Base-by-base conservation (phyloP, 2,888 invertebrate species). In the Xanthorhoe spadicearia region DNA sequence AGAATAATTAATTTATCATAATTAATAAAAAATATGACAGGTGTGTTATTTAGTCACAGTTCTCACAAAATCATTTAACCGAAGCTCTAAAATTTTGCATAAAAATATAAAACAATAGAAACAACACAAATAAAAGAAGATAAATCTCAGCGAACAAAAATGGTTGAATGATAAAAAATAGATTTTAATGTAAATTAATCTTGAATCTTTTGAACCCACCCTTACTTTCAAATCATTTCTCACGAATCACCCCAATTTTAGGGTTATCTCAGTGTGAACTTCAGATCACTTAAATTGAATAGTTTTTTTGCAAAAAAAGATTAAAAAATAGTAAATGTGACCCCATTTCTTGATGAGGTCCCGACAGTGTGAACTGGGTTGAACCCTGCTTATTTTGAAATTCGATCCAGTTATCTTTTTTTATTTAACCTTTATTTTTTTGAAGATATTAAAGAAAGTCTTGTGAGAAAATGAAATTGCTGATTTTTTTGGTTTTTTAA, bases 321-420 rank as follows among this genome's bases (percentile, higher is more conserved):
- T 76, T 66, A 81, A 84, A 86, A 52, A 86, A 78, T 71, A 73
- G 71, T 73, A 78, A 84, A 80, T 76, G 79, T 92, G 90, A 92
- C 91, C 92, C 91, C 83, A 85, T 87, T 86, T 78, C 75, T 73
- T 89, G 90, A 91, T 90, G 91, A 92, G 92, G 92, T 92, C 89
- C 76, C 84, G 90, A 89, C 87, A 88, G 77, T 83, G 88, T 84
- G 89, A 89, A 87, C 88, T 83, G 75, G 79, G 84, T 81, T 87
- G 89, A 90, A 91, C 90, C 90, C 87, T 79, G 82, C 79, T 80
- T 82, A 81, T 89, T 90, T 84, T 85, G 92, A 87, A 90, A 93
- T 91, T 86, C 84, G 91, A 93, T 92, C 84, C 77, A 81, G 83
- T 86, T 32, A 7, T 32, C 32, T 83, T 71, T 54, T 52, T 73